These are phyloP conservation scores for Halictus ligatus DNA, from an alignment of 2,888 invertebrate genomes.

Conservation along the genomic window DNA sequence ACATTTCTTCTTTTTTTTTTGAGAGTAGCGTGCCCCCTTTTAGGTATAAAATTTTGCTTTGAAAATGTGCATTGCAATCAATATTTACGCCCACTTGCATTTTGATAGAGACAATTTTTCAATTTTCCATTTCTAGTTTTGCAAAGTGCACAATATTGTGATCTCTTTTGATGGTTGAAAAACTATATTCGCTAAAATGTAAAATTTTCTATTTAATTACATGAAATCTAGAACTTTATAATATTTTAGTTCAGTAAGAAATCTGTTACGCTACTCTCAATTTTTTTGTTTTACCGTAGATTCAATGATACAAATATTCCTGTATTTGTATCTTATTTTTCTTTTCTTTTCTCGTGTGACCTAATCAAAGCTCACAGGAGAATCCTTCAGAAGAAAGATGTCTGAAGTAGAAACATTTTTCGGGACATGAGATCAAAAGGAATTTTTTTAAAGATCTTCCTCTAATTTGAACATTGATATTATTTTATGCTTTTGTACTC, in stretches of 20 bases:
- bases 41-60: not conserved
- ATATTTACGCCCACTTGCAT: not conserved
- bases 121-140: not conserved
- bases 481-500: not conserved
- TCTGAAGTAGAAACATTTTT: constrained; percentile 2
- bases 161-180: not conserved
- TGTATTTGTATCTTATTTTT: not conserved
- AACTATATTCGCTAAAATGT: not conserved
- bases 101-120: not conserved
- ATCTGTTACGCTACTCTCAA: constrained; percentile 69
- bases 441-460: constrained; percentile 5
- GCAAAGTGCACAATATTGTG: not conserved
- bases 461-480: not conserved
- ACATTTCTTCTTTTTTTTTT: constrained; percentile 21
- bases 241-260: constrained; percentile 23
- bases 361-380: not conserved
- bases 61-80: not conserved
- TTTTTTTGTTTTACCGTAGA: constrained; percentile 37
- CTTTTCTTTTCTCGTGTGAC: constrained; percentile 4
- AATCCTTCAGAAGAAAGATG: not conserved
- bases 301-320: not conserved
- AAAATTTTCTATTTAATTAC: not conserved
- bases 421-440: not conserved
- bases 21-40: constrained; percentile 68
- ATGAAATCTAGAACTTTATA: not conserved